Conservation (phyloP, 2,113 vertebrate species). For the Felis chaus region DNA sequence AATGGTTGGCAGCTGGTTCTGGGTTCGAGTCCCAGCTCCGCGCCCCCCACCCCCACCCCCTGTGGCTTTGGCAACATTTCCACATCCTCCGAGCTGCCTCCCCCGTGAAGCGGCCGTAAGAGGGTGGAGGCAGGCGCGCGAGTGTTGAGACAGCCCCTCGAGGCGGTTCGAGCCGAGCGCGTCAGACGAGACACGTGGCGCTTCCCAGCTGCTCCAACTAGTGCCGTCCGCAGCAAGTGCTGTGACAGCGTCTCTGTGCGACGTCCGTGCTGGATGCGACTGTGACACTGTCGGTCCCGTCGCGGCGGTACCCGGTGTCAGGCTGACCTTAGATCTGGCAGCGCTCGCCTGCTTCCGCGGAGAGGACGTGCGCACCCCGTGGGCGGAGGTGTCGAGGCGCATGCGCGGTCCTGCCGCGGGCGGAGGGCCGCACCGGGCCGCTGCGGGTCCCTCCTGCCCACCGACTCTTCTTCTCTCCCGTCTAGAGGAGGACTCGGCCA, state of each 20-base stretch:
- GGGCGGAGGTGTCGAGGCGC: no score
- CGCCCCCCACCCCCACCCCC: neutral
- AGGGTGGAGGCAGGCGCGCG: neutral
- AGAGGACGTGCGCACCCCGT: no score
- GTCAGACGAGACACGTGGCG: neutral
- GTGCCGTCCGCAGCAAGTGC: fast-evolving
- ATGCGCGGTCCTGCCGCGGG: no score
- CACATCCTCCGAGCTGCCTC: neutral
- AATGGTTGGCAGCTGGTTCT: neutral
- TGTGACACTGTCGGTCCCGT: neutral
- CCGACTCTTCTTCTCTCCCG: neutral
- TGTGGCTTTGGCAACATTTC: neutral
- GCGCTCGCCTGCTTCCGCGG: no score
- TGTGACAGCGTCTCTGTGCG: neutral
- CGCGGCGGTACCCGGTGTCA: neutral
- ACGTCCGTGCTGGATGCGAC: fast-evolving
- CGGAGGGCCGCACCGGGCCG: neutral
- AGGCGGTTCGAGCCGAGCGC: neutral
- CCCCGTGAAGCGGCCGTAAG: neutral
- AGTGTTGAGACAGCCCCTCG: neutral
- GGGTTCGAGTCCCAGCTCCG: neutral
- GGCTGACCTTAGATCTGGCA: no score
- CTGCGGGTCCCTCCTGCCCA: fast-evolving
- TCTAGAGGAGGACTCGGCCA: slow-evolving; percentile 91
- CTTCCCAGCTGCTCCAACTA: neutral